Conservation (phyloP, 2,113 vertebrate genomes). For the Plotosus lineatus region DNA sequence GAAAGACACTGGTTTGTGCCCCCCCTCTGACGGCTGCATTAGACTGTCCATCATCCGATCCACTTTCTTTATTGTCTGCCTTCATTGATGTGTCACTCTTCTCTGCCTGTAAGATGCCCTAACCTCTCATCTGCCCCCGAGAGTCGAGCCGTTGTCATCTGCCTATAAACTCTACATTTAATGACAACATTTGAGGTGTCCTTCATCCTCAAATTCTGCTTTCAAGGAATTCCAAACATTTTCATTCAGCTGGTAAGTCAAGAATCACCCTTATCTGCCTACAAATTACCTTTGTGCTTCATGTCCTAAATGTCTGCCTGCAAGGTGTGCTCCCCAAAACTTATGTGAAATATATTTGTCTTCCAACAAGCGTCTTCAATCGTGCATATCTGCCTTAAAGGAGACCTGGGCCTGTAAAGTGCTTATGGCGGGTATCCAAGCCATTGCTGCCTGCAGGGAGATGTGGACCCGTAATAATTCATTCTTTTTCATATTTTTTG, state of each 20-base stretch:
- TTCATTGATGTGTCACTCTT: neutral
- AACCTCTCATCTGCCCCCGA: neutral
- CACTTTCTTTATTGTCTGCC: too few species aligned
- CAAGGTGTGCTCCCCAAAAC: neutral
- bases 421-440: neutral
- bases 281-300: neutral
- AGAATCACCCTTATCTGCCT: neutral
- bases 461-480: neutral
- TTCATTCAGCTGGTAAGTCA: neutral
- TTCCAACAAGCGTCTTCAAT: neutral
- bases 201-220: neutral
- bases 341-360: neutral
- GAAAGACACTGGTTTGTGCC: too few species aligned
- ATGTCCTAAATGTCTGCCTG: neutral
- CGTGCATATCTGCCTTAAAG: neutral
- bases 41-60: too few species aligned
- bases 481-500: neutral
- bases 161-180: neutral
- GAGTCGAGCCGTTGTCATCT: neutral
- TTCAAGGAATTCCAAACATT: neutral
- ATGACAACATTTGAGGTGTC: neutral
- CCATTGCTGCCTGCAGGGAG: neutral
- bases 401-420: too few species aligned
- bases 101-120: neutral
- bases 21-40: too few species aligned